phyloP scores from a whole-genome alignment of 2,888 invertebrate genomes.

The Atrina japonica region DNA sequence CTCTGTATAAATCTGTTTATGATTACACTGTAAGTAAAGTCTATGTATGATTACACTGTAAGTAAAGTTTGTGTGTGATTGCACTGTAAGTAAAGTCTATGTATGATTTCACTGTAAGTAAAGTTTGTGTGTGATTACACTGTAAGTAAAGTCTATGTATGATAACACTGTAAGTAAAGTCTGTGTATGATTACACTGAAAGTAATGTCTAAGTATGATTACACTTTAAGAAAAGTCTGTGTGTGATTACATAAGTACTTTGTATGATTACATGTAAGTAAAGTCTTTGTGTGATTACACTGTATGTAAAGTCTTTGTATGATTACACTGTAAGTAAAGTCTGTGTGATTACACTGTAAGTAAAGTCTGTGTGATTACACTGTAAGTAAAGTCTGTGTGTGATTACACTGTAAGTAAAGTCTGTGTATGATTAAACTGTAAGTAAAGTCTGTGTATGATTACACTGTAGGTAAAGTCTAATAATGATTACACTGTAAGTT shows the following conservation, averaged over 20 bases:
- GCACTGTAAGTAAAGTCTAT: no score
- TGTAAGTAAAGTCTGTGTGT: conserved; percentile 80
- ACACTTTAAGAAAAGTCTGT: no score
- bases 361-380: no score
- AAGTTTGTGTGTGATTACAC: not conserved
- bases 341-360: no score
- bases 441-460: not conserved
- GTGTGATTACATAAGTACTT: no score
- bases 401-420: conserved; percentile 78
- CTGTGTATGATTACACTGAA: no score
- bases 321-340: no score
- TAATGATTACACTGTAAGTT: not conserved
- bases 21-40: conserved; percentile 78
- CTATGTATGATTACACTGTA: not conserved
- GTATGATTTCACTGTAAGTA: not conserved
- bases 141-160: not conserved
- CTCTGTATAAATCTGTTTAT: conserved; percentile 86
- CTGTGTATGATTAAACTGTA: not conserved
- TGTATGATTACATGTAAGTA: no score
- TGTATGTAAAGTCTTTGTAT: no score
- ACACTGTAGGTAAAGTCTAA: no score
- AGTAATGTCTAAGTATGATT: no score
- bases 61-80: not conserved
- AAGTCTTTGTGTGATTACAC: no score
- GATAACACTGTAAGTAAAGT: not conserved